phyloP scores from a whole-genome alignment of 1,140 invertebrate genomes.

The Anagrus nilaparvatae region DNA sequence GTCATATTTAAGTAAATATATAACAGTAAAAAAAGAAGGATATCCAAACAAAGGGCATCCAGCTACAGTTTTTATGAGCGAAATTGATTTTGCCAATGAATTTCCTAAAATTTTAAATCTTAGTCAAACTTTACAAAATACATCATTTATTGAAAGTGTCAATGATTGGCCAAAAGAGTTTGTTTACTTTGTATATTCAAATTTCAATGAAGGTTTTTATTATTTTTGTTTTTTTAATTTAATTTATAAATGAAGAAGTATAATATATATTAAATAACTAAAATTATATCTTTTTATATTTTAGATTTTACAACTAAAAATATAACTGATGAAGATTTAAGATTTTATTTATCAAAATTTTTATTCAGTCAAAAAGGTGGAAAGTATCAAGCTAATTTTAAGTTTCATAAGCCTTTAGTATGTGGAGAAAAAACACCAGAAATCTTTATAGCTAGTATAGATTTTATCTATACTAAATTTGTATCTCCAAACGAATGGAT shows the following conservation, averaged over 20 bases:
- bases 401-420: conserved; percentile 46
- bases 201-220: conserved; percentile 36
- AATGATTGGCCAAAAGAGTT: conserved; percentile 55
- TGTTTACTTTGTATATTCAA: conserved; percentile 45
- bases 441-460: conserved; percentile 48
- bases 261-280: conserved; percentile 4
- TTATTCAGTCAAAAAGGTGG: conserved; percentile 57
- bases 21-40: conserved; percentile 42
- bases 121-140: conserved; percentile 42
- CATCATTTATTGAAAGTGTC: conserved; percentile 46
- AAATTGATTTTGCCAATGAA: conserved; percentile 55
- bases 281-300: no score
- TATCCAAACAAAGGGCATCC: conserved; percentile 56
- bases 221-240: neutral
- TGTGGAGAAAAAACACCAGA: conserved; percentile 50
- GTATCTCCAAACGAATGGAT: conserved; percentile 54
- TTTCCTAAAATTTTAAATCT: conserved; percentile 50
- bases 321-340: conserved; percentile 45
- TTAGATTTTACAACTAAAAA: conserved; percentile 25
- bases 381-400: conserved; percentile 57
- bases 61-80: conserved; percentile 56
- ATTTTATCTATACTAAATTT: conserved; percentile 53
- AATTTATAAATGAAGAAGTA: conserved; percentile 2
- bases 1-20: conserved; percentile 56
- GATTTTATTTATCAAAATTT: conserved; percentile 56